A percentile compares a stretch with the other conserved stretches of the same genome.
Conservation (phyloP, 2,113 vertebrate genomes). For the Sinocyclocheilus maitianheensis region DNA sequence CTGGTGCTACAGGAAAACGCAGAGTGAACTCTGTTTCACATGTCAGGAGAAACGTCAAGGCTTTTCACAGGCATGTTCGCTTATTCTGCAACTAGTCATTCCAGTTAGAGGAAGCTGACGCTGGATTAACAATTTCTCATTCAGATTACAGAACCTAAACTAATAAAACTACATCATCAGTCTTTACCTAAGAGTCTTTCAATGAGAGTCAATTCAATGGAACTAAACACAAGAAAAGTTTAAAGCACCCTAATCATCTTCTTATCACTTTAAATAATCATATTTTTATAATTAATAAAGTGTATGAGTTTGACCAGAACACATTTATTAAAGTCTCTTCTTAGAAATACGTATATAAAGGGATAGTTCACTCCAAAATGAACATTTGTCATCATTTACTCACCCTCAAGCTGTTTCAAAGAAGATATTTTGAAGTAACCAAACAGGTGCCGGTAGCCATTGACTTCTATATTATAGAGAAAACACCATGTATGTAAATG, state of each 20-base stretch:
- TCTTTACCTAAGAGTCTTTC: background rate
- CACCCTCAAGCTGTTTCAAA: no score
- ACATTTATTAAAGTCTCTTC: background rate
- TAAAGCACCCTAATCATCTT: background rate
- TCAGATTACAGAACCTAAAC: conserved; percentile 38
- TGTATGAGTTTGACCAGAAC: background rate
- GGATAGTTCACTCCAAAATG: no score
- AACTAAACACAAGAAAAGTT: background rate
- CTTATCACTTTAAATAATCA: background rate
- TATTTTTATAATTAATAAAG: background rate
- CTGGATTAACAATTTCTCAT: conserved; percentile 56
- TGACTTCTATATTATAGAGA: no score
- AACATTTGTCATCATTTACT: no score
- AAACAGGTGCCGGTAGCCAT: no score
- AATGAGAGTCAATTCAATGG: no score
- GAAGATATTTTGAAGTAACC: no score
- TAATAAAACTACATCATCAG: background rate
- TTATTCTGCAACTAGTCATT: conserved; percentile 57
- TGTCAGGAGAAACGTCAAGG: conserved; percentile 66
- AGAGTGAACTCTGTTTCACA: conserved; percentile 72
- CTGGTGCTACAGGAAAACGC: conserved; percentile 65
- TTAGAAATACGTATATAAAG: background rate
- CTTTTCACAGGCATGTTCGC: conserved; percentile 68
- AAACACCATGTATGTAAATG: no score
- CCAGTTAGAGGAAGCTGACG: conserved; percentile 63